Evolutionary conservation across 1,140 invertebrate species (phyloP).

Genomic region (Acromyrmex heyeri): DNA sequence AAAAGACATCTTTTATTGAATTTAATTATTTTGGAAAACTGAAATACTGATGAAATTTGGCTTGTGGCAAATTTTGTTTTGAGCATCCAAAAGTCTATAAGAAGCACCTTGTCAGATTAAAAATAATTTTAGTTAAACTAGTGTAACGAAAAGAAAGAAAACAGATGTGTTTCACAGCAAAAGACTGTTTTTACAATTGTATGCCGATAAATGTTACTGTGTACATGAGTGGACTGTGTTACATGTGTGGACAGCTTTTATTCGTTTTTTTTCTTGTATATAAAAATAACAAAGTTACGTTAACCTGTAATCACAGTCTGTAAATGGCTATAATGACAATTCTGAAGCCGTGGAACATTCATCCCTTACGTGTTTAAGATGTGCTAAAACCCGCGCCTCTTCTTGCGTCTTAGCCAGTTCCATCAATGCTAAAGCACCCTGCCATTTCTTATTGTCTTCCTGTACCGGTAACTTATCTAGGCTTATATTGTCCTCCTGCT

Average conservation of each 20-base stretch:
- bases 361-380: conserved; percentile 65
- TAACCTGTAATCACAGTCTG: conserved; percentile 83
- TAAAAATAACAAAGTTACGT: conserved; percentile 68
- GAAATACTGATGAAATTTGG: too few relatives aligned
- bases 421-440: conserved; percentile 90
- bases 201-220: background rate
- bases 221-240: conserved; percentile 6
- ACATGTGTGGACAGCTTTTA: conserved; percentile 26
- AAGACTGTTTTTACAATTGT: background rate
- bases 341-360: conserved; percentile 64
- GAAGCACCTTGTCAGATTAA: too few relatives aligned
- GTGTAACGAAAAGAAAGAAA: conserved; percentile 4
- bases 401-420: conserved; percentile 87
- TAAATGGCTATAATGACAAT: conserved; percentile 79
- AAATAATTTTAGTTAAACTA: too few relatives aligned
- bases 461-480: conserved; percentile 75
- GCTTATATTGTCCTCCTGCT: conserved; percentile 77
- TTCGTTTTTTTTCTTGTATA: conserved; percentile 54
- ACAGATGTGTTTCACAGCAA: conserved; percentile 41
- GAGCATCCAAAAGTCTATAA: too few relatives aligned
- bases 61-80: too few relatives aligned
- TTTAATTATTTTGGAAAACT: too few relatives aligned
- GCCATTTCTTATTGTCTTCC: conserved; percentile 87
- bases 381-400: conserved; percentile 69
- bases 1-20: too few relatives aligned